Evolutionary conservation across 2,888 invertebrate genomes (phyloP).

Genomic region (Candidula unifasciata): DNA sequence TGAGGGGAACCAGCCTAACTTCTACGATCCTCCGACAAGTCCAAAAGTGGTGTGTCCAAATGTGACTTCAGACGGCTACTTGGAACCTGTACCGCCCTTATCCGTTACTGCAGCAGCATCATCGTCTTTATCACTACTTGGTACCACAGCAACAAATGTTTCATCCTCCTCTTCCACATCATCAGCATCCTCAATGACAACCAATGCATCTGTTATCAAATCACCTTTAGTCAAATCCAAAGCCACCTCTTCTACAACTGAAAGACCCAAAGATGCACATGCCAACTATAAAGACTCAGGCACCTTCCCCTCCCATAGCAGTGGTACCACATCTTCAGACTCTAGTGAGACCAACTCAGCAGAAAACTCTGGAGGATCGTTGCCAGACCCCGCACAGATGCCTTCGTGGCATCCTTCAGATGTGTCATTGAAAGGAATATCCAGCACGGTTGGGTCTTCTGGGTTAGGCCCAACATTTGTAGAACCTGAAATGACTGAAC

Average conservation of each 20-base stretch:
- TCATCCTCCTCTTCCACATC: slow-evolving; percentile 42
- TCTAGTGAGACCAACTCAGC: slow-evolving; percentile 40
- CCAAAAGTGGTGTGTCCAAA: slow-evolving; percentile 53
- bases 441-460: not conserved
- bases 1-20: slow-evolving; percentile 54
- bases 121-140: not conserved
- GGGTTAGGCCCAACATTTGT: slow-evolving; percentile 47
- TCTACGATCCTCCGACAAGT: slow-evolving; percentile 61
- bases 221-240: slow-evolving; percentile 2
- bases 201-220: slow-evolving; percentile 35
- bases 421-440: not conserved
- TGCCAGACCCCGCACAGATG: slow-evolving; percentile 24
- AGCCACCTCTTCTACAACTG: not conserved
- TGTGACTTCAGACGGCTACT: slow-evolving; percentile 67
- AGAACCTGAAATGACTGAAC: slow-evolving; percentile 61
- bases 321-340: not conserved
- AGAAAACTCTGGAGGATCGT: slow-evolving; percentile 44
- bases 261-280: not conserved
- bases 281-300: not conserved
- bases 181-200: slow-evolving; percentile 28
- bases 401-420: not conserved
- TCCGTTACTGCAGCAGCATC: not conserved
- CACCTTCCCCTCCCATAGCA: slow-evolving; percentile 18
- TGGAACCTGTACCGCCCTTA: slow-evolving; percentile 53
- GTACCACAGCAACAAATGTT: not conserved